These are phyloP conservation scores for Cydia amplana DNA, from an alignment of 1,140 invertebrate species.

Conservation along the genomic window DNA sequence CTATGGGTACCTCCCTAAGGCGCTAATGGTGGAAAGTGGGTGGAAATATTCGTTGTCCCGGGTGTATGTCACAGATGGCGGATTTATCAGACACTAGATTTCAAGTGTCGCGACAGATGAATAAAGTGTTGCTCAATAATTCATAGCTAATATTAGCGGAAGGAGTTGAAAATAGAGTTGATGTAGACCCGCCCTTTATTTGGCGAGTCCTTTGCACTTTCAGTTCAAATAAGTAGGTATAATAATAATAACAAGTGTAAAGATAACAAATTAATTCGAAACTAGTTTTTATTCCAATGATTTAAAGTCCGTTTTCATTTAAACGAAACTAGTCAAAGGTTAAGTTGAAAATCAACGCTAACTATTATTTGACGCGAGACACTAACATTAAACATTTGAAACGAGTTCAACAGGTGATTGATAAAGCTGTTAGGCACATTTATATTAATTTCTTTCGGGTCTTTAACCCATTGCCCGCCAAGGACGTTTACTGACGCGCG, in stretches of 20 bases:
- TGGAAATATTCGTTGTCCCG: too few species aligned
- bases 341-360: background rate
- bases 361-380: background rate
- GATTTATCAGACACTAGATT: too few species aligned
- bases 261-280: constrained; percentile 18
- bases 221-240: background rate
- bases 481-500: too few species aligned
- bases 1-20: too few species aligned
- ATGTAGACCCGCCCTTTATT: background rate
- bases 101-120: too few species aligned
- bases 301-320: background rate
- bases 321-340: background rate
- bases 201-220: background rate
- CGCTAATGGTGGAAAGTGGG: too few species aligned
- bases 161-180: too few species aligned
- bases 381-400: background rate
- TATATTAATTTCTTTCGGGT: background rate
- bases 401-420: constrained; percentile 3
- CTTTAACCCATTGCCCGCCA: background rate
- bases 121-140: too few species aligned
- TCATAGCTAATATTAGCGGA: too few species aligned
- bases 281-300: background rate
- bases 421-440: constrained; percentile 13
- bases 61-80: too few species aligned
- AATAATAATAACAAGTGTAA: constrained; percentile 38